A percentile compares a stretch with the other conserved stretches of the same genome.
phyloP scores from a whole-genome alignment of 2,113 vertebrate genomes.

The Rhabdomys dilectus region DNA sequence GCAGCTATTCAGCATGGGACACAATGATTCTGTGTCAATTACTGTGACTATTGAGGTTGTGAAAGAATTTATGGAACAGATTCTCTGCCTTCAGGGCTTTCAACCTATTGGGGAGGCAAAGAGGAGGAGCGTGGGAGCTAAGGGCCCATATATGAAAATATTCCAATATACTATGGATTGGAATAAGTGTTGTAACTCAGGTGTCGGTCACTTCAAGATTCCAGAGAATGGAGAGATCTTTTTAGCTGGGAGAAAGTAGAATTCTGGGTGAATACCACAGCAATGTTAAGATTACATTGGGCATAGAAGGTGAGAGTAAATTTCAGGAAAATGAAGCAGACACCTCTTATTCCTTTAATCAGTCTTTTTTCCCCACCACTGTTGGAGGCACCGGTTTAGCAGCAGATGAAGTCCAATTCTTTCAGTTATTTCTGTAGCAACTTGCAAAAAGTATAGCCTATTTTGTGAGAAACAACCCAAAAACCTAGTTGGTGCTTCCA shows the following conservation, averaged over 20 bases:
- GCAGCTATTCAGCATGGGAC: neutral
- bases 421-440: neutral
- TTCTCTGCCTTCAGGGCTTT: neutral
- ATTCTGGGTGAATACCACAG: neutral
- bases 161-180: neutral
- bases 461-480: neutral
- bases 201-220: neutral
- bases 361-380: neutral
- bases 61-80: neutral
- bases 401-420: neutral
- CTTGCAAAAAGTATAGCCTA: neutral
- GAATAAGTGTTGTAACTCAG: neutral
- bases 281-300: neutral
- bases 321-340: neutral
- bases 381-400: neutral
- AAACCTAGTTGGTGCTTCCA: neutral
- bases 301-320: neutral
- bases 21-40: neutral
- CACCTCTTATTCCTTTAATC: neutral
- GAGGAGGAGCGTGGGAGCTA: rapidly evolving
- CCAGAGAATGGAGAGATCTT: neutral
- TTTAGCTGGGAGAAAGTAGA: neutral
- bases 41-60: neutral
- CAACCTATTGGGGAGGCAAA: neutral
- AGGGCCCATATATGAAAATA: neutral